Evolutionary conservation across 2,797 vertebrate genomes (phyloP).

Genomic region (Liasis olivaceus): DNA sequence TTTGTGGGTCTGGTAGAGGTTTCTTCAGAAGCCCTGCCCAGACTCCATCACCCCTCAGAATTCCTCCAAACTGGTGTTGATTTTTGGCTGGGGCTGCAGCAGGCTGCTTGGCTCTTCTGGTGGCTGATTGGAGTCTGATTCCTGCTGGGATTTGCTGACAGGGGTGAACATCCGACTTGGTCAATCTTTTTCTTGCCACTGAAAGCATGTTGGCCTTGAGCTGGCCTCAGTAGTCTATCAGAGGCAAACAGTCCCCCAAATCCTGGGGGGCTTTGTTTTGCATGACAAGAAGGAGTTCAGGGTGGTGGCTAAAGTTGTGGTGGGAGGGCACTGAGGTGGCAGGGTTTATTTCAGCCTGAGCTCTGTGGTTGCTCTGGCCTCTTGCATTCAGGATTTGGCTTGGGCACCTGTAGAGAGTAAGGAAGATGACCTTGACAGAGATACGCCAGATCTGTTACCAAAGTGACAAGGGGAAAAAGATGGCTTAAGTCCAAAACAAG

Average conservation of each 20-base stretch:
- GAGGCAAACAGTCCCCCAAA: neutral
- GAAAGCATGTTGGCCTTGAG: neutral
- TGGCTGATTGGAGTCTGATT: neutral
- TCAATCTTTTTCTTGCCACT: neutral
- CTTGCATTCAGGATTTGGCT: neutral
- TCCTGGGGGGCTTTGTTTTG: too few species aligned
- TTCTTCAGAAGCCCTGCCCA: neutral
- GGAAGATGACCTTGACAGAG: neutral
- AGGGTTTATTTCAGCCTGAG: neutral
- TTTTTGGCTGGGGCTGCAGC: neutral
- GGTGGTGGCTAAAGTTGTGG: neutral
- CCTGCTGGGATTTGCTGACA: neutral
- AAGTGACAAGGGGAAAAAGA: neutral
- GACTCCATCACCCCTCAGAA: neutral
- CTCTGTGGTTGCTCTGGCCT: neutral
- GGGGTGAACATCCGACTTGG: neutral
- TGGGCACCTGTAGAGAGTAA: neutral
- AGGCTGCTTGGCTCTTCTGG: neutral
- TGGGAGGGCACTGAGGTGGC: neutral
- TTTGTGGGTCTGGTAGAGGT: neutral
- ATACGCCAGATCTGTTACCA: neutral
- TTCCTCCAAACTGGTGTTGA: neutral
- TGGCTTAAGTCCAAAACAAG: neutral
- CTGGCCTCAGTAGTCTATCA: neutral
- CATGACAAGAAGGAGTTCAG: neutral